Conservation (phyloP, 2,113 vertebrate species). For the Pterocles gutturalis region DNA sequence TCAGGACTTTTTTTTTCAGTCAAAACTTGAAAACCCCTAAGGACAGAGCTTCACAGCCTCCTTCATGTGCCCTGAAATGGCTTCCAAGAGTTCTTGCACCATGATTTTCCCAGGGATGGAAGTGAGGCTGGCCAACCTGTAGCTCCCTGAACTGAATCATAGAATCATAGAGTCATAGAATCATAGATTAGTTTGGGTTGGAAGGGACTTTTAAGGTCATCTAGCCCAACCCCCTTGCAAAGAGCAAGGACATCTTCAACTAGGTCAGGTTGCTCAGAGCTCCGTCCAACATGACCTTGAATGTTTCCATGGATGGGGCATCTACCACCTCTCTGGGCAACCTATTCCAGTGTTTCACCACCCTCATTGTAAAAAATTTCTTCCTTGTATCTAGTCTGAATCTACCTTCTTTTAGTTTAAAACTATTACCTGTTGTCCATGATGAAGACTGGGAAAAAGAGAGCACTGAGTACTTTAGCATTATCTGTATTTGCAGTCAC, state of each 20-base stretch:
- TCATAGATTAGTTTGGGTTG: background rate
- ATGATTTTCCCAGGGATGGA: background rate
- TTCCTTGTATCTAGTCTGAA: background rate
- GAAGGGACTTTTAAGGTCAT: background rate
- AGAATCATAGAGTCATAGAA: background rate
- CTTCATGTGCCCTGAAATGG: background rate
- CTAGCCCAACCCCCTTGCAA: background rate
- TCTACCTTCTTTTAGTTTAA: background rate
- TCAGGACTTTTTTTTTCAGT: background rate
- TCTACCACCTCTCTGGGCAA: background rate
- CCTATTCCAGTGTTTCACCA: background rate
- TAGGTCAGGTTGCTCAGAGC: background rate
- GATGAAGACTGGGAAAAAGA: background rate
- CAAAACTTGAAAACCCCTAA: background rate
- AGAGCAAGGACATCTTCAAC: background rate
- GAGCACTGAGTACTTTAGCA: background rate
- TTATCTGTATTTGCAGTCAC: background rate
- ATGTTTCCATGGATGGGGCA: background rate
- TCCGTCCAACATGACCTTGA: background rate
- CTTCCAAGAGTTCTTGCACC: background rate
- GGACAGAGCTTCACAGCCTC: background rate
- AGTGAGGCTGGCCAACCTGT: background rate
- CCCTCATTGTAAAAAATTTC: background rate
- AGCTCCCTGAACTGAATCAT: background rate
- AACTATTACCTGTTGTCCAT: no score